Conservation (phyloP, 2,888 invertebrate genomes). For the Drepana falcataria region DNA sequence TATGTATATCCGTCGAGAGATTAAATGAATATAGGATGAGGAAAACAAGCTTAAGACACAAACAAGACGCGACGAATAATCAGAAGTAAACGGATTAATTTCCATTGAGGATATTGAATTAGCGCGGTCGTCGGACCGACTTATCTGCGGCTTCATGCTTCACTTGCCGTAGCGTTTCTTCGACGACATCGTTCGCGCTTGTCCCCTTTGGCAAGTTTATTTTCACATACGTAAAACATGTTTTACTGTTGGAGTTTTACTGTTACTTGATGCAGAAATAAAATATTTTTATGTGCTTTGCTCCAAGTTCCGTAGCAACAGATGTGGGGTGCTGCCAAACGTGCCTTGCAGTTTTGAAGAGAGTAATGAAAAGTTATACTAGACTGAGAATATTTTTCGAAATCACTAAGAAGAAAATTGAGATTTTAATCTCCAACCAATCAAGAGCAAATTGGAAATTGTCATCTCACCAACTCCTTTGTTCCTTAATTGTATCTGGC, state of each 20-base stretch:
- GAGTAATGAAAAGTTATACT: too few relatives aligned
- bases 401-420: not conserved
- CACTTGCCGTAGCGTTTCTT: constrained; percentile 30
- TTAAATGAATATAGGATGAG: constrained; percentile 20
- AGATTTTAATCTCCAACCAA: not conserved
- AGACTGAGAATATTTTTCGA: not conserved
- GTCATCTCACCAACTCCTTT: not conserved
- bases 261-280: not conserved
- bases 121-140: constrained; percentile 21
- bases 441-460: not conserved
- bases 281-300: not conserved
- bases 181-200: constrained; percentile 28
- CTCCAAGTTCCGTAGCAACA: not conserved
- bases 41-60: constrained; percentile 12
- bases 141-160: constrained; percentile 48
- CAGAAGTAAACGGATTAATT: constrained; percentile 14
- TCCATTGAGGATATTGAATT: constrained; percentile 18
- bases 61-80: constrained; percentile 2
- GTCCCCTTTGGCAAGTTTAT: constrained; percentile 22
- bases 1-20: constrained; percentile 15
- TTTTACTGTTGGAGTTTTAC: not conserved
- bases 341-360: not conserved
- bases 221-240: constrained; percentile 30
- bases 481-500: not conserved
- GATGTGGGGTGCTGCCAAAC: too few relatives aligned